Evolutionary conservation across 2,113 vertebrate genomes (phyloP).

Genomic region (Bubo bubo): DNA sequence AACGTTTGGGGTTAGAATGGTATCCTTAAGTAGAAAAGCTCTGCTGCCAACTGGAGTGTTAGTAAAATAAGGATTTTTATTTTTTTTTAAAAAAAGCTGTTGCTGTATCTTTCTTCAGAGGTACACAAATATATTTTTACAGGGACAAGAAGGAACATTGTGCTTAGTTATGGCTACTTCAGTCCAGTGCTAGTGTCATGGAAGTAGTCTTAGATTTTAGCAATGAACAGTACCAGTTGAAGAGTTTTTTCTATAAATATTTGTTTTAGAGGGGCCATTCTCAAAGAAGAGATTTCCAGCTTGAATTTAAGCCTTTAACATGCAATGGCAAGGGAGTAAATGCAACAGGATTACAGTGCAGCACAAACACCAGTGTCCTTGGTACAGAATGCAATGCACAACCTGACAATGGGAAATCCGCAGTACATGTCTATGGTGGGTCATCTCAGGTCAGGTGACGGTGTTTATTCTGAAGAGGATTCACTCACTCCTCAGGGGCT

Average conservation of each 20-base stretch:
- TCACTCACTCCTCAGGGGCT: not conserved
- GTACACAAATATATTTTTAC: not conserved
- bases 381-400: not conserved
- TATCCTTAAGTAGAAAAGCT: not conserved
- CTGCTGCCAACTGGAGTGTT: too few species aligned
- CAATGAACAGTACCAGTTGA: not conserved
- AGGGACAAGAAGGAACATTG: not conserved
- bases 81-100: not conserved
- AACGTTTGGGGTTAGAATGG: not conserved
- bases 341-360: not conserved
- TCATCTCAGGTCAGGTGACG: not conserved
- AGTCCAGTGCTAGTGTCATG: not conserved
- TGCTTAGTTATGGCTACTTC: not conserved
- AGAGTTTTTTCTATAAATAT: not conserved
- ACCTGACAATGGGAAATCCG: not conserved
- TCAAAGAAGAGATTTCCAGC: not conserved
- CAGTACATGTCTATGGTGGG: fast-evolving
- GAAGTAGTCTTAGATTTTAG: not conserved
- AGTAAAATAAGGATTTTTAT: not conserved
- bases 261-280: not conserved
- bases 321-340: not conserved
- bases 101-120: not conserved
- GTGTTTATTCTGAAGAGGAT: not conserved
- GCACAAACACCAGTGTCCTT: not conserved
- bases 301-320: not conserved